Conservation (phyloP, 2,113 vertebrate species). For the Chloropsis cyanopogon region DNA sequence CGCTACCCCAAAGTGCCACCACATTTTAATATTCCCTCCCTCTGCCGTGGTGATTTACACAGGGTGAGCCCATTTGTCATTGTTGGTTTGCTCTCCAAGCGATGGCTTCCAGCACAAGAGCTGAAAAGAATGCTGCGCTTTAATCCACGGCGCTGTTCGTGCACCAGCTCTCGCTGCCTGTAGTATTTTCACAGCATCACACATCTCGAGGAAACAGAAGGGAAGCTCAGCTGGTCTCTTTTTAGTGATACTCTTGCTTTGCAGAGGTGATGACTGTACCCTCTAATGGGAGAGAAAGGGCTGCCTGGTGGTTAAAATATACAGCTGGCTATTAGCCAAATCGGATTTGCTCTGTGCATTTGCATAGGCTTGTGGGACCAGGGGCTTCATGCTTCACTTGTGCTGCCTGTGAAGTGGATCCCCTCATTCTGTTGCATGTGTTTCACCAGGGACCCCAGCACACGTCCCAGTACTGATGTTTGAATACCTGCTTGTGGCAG, state of each 20-base stretch:
- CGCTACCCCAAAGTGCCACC: background rate
- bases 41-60: background rate
- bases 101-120: background rate
- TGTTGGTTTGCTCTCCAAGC: background rate
- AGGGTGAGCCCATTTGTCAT: background rate
- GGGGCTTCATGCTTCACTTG: background rate
- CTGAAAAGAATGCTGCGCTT: background rate
- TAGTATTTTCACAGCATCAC: conserved; percentile 58
- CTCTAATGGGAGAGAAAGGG: background rate
- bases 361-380: background rate
- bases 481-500: background rate
- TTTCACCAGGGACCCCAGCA: background rate
- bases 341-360: background rate
- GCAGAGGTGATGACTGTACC: conserved; percentile 34
- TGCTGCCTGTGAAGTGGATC: background rate
- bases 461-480: accelerated
- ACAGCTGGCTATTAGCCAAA: background rate
- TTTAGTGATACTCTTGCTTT: conserved; percentile 10
- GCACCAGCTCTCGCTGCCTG: background rate
- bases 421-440: background rate
- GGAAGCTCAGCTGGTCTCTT: conserved; percentile 46
- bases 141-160: background rate
- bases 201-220: conserved; percentile 40
- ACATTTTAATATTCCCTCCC: background rate
- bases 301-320: conserved; percentile 31